phyloP scores from a whole-genome alignment of 2,113 vertebrate species.

The Aegotheles bennettii region DNA sequence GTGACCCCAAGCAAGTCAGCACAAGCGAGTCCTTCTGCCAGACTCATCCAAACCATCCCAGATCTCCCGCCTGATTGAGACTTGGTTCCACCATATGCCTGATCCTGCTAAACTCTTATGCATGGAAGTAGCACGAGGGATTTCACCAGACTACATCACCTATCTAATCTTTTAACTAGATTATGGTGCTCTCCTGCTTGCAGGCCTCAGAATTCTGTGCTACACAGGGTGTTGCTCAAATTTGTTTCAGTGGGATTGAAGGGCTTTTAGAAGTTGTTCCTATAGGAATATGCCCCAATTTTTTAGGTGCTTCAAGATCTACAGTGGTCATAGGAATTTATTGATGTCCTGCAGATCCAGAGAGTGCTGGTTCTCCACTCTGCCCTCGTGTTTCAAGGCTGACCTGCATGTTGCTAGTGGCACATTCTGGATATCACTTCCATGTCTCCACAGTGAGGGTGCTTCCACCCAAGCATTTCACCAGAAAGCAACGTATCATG shows the following conservation, averaged over 20 bases:
- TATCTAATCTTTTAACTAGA: not conserved
- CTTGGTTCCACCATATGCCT: not conserved
- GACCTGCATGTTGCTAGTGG: not conserved
- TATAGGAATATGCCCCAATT: not conserved
- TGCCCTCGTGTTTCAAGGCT: not conserved
- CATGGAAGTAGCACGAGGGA: not conserved
- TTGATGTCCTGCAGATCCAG: not conserved
- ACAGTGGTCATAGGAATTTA: not conserved
- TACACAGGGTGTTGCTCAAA: not conserved
- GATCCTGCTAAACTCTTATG: not conserved
- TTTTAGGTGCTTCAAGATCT: not conserved
- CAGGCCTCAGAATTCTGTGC: not conserved
- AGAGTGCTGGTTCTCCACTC: not conserved
- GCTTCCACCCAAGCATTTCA: not conserved
- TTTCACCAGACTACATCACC: not conserved
- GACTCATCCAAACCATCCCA: not conserved
- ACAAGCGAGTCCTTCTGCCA: not conserved
- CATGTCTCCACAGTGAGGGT: not conserved
- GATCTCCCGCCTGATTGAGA: not conserved
- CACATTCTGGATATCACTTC: not conserved
- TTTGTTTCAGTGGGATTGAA: not conserved
- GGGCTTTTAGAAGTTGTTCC: not conserved
- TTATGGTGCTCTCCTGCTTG: not conserved
- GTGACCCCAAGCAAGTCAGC: not conserved
- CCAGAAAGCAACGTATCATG: not conserved